Base-by-base conservation (phyloP, 2,888 invertebrate genomes). In the Conomelus anceps region DNA sequence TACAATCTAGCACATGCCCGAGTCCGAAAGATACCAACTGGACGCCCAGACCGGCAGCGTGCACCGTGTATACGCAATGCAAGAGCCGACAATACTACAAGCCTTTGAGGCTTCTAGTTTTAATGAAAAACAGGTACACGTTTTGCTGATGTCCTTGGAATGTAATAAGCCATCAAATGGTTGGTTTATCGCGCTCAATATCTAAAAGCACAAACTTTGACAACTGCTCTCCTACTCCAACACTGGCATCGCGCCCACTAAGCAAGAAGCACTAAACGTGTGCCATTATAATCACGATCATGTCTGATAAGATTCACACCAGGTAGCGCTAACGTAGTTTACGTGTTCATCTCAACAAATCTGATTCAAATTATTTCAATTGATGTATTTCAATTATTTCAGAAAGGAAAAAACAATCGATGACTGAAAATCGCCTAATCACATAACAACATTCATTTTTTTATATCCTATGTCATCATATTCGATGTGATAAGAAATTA, bases 141-240 rank as follows among this genome's bases (percentile, higher is more conserved):
- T 23, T 86, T 24, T 29, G 86, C 29, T 86, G 86, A 26, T 29
- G 86, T 23, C 86, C 86, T 86, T 86, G 86, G 24, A 29, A 29
- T 26, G 86, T 86, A 24, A 86, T 86, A 86, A 86, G 86, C 86
- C 86, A 86, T 86, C 29, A 86, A 86, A 86, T 29, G 86, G 24
- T 86, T 23, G 24, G 86, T 86, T 86, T 86, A 86, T 86, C 86
- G 17, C 86, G 29, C 13, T 86, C 24, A 86, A 24, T 24, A 86
- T 26, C 86, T 26, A 86, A 86, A 24, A 26, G 85, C 24, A 86
- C 86, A 86, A 86, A 86, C 23, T 13, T 23, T 23, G 23, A 24
- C 24, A 24, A 22, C 26, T 29, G 22, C 24, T 23, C 24, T 23
- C 86, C 24, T 29, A 22, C 86, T 22, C 29, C 23, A 86, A 20